These are phyloP conservation scores for Drosophila aldrichi DNA, from an alignment of 2,888 invertebrate genomes.

Conservation along the genomic window DNA sequence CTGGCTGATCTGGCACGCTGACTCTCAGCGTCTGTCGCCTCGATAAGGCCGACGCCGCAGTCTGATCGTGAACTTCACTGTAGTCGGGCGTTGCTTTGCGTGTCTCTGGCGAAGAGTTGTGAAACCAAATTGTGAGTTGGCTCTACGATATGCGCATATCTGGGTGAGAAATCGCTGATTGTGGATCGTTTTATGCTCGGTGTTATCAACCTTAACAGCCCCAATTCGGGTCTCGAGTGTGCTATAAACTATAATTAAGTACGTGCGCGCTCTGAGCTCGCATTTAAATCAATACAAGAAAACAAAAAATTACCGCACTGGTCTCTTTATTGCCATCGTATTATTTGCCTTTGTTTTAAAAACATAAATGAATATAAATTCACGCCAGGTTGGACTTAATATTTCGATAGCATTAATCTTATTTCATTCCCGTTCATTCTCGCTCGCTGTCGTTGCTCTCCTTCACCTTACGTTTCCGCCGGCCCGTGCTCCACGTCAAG, in stretches of 20 bases:
- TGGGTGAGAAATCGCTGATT: conserved; percentile 23
- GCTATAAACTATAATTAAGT: conserved; percentile 50
- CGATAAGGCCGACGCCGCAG: conserved; percentile 28
- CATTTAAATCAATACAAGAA: conserved; percentile 61
- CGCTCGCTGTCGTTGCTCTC: not conserved
- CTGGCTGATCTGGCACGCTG: conserved; percentile 27
- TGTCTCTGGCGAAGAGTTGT: not conserved
- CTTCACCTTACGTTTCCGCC: too few relatives aligned
- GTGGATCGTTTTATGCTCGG: conserved; percentile 30
- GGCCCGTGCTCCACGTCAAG: conserved; percentile 23
- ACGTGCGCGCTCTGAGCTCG: conserved; percentile 22
- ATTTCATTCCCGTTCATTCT: conserved; percentile 9
- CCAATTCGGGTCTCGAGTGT: conserved; percentile 25
- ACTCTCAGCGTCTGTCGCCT: conserved; percentile 8
- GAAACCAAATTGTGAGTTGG: conserved; percentile 26
- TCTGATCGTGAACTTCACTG: conserved; percentile 48
- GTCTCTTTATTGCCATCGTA: conserved; percentile 39
- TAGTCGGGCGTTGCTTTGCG: conserved; percentile 17
- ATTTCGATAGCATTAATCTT: conserved; percentile 56
- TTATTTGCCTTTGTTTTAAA: conserved; percentile 22
- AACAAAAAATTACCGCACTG: conserved; percentile 23
- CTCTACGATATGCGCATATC: conserved; percentile 2
- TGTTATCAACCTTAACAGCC: conserved; percentile 40
- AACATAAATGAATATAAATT: conserved; percentile 56
- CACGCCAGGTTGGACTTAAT: conserved; percentile 39